Percentiles rank a stretch among this genome's conserved stretches.
Evolutionary conservation across 2,888 invertebrate genomes (phyloP).

Genomic region (Spisula solida): DNA sequence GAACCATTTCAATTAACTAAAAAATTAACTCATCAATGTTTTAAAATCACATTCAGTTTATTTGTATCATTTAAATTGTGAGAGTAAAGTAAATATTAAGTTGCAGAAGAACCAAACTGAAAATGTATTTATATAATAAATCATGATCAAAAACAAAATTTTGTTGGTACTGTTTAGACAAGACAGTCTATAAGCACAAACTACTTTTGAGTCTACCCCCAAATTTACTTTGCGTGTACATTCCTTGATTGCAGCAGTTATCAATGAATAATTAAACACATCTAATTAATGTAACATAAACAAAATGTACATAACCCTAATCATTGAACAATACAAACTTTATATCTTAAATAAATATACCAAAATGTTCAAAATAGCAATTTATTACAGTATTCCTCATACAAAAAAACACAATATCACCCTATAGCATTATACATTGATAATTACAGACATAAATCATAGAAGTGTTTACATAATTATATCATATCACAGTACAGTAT

Average conservation of each 20-base stretch:
- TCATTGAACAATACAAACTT: background rate
- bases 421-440: no score
- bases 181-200: conserved; percentile 9
- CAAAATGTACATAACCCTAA: background rate
- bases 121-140: background rate
- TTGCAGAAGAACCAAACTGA: background rate
- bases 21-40: no score
- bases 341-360: background rate
- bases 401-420: no score
- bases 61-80: background rate
- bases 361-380: background rate
- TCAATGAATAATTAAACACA: conserved; percentile 41
- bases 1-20: background rate
- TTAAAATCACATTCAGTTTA: no score
- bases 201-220: conserved; percentile 7
- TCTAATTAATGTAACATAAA: conserved; percentile 36
- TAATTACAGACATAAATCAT: no score
- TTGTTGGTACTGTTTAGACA: conserved; percentile 14
- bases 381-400: no score
- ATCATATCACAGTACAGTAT: no score
- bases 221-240: conserved; percentile 38
- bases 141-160: background rate
- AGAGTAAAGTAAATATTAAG: background rate
- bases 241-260: conserved; percentile 45
- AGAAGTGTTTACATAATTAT: no score